These are phyloP conservation scores for Tadarida brasiliensis DNA, from an alignment of 2,797 vertebrate species.

Conservation along the genomic window DNA sequence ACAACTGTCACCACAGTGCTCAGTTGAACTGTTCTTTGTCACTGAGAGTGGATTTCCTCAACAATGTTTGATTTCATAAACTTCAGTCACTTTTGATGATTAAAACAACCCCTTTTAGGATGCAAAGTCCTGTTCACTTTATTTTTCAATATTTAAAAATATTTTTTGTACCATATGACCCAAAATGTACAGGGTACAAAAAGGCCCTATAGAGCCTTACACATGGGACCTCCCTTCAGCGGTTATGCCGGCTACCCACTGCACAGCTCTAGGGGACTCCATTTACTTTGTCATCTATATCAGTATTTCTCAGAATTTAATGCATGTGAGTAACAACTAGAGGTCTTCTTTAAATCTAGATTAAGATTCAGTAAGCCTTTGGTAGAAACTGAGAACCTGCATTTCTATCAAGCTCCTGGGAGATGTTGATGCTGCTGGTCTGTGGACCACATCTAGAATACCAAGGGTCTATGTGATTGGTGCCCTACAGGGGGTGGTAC, in stretches of 20 bases:
- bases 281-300: background rate
- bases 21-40: background rate
- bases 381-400: background rate
- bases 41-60: background rate
- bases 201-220: background rate
- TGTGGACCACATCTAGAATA: background rate
- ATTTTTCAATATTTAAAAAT: background rate
- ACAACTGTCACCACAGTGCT: background rate
- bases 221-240: background rate
- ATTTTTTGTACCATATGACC: background rate
- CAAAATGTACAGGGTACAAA: background rate
- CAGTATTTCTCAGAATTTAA: background rate
- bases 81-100: background rate
- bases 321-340: background rate
- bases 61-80: background rate
- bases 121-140: background rate
- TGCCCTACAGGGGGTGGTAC: background rate
- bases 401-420: background rate
- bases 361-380: background rate
- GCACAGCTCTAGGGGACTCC: background rate
- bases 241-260: background rate
- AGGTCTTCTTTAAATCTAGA: background rate
- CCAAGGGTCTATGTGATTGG: background rate
- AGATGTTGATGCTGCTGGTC: too few species aligned
- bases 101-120: background rate